Conservation (phyloP, 2,113 vertebrate species). For the Neodon shergylaensis region DNA sequence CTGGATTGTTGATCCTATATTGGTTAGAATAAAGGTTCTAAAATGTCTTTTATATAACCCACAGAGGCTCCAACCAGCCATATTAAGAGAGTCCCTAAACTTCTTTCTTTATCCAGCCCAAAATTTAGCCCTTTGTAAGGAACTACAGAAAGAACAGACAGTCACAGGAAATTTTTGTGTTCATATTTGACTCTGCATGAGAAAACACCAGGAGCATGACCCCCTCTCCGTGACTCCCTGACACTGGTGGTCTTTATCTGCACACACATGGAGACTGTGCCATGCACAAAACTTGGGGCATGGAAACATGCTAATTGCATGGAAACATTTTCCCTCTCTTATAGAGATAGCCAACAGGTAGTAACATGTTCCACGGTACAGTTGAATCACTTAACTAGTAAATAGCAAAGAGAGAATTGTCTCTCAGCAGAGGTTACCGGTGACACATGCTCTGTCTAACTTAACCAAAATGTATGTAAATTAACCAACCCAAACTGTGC, state of each 20-base stretch:
- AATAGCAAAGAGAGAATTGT: background rate
- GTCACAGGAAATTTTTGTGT: background rate
- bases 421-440: rapidly evolving
- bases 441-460: background rate
- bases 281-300: background rate
- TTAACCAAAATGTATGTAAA: background rate
- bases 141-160: background rate
- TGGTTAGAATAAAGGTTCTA: background rate
- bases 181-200: background rate
- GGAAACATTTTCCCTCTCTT: background rate
- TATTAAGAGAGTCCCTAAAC: rapidly evolving
- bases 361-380: background rate
- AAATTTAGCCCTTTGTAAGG: background rate
- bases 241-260: background rate
- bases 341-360: background rate
- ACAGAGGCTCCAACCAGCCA: rapidly evolving
- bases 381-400: background rate
- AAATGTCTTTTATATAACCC: background rate
- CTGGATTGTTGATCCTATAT: background rate
- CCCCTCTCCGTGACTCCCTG: rapidly evolving
- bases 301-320: background rate
- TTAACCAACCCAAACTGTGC: background rate
- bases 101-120: no score
- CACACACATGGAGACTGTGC: background rate
- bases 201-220: background rate